Percentiles rank a stretch among this genome's conserved stretches.
Evolutionary conservation across 2,888 invertebrate species (phyloP).

Genomic region (Drepanosiphum platanoidis): DNA sequence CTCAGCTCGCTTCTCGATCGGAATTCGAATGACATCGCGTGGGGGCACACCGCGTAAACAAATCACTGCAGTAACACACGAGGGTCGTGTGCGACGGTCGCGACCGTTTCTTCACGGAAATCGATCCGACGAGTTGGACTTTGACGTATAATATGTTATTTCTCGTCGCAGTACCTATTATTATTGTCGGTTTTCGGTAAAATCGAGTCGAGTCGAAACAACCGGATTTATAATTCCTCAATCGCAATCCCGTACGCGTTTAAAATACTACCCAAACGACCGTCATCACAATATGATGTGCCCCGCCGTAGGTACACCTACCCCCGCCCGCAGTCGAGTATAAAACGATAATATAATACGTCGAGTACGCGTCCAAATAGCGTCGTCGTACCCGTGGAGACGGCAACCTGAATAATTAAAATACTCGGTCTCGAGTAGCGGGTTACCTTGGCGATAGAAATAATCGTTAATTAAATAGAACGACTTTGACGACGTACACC

Average conservation of each 20-base stretch:
- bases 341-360: neutral
- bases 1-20: neutral
- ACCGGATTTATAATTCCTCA: too few relatives aligned
- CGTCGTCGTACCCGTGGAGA: conserved; percentile 18
- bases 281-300: too few relatives aligned
- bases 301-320: too few relatives aligned
- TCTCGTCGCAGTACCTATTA: too few relatives aligned
- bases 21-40: conserved; percentile 4
- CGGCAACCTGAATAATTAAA: conserved; percentile 42
- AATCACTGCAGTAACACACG: neutral
- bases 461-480: conserved; percentile 54
- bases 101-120: too few relatives aligned
- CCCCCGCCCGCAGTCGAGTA: neutral
- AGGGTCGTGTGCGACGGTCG: neutral
- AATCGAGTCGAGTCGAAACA: too few relatives aligned
- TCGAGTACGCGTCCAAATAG: neutral
- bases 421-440: conserved; percentile 2
- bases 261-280: too few relatives aligned
- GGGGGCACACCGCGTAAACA: neutral
- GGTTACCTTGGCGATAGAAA: conserved; percentile 38
- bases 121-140: too few relatives aligned
- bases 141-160: too few relatives aligned
- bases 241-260: too few relatives aligned
- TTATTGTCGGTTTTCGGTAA: too few relatives aligned
- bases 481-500: conserved; percentile 26